These are phyloP conservation scores for Lamellibrachia luymesi DNA, from an alignment of 1,140 invertebrate species.

Conservation along the genomic window DNA sequence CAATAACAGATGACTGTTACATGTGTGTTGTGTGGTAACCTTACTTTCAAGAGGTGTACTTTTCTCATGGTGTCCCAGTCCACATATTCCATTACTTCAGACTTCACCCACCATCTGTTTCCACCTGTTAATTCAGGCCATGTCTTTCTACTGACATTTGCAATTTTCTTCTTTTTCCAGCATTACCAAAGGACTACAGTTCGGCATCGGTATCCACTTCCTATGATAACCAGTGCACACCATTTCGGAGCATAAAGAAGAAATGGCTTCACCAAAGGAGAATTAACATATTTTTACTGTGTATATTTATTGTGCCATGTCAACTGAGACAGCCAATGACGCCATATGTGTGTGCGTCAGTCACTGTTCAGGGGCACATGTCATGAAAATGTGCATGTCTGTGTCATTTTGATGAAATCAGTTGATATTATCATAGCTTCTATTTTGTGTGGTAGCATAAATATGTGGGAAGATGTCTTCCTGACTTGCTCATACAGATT, in stretches of 20 bases:
- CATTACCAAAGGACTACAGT: neutral
- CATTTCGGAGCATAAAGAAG: neutral
- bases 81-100: neutral
- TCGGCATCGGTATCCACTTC: slow-evolving; percentile 12
- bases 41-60: neutral
- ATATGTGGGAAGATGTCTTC: neutral
- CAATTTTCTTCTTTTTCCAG: neutral
- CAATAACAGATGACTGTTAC: no score
- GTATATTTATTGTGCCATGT: neutral
- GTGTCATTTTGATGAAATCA: neutral
- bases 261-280: neutral
- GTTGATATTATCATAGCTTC: neutral
- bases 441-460: neutral
- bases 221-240: neutral
- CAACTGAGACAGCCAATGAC: neutral
- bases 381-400: neutral
- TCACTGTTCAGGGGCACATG: neutral
- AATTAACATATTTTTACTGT: neutral
- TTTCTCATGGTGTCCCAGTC: neutral
- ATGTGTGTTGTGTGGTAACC: no score
- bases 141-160: neutral
- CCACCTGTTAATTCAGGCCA: neutral
- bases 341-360: neutral
- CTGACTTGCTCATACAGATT: neutral
- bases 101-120: neutral